Conservation (phyloP, 2,888 invertebrate species). For the Heliconius ethilla region DNA sequence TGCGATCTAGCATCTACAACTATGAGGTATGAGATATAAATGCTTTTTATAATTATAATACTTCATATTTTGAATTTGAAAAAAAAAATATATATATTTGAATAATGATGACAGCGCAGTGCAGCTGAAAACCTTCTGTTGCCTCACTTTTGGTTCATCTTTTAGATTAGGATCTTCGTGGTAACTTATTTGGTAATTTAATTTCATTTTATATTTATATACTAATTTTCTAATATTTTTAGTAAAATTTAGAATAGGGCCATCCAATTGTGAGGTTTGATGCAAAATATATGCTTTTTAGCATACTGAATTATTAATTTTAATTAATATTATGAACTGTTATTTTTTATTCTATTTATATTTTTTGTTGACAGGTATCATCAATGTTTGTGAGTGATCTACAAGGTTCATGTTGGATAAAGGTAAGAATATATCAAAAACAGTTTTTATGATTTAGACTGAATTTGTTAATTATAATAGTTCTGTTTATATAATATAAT, state of each 20-base stretch:
- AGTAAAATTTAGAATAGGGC: slow-evolving; percentile 66
- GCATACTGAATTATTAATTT: slow-evolving; percentile 58
- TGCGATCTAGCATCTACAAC: neutral
- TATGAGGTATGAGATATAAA: neutral
- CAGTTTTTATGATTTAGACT: neutral
- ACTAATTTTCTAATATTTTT: slow-evolving; percentile 37
- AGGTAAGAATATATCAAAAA: slow-evolving; percentile 11
- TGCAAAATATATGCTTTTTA: slow-evolving; percentile 55
- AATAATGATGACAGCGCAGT: slow-evolving; percentile 74
- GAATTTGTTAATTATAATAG: neutral
- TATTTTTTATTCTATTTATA: slow-evolving; percentile 23
- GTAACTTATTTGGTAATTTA: slow-evolving; percentile 26
- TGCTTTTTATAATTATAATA: neutral
- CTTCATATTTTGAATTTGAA: no score
- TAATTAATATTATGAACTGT: neutral
- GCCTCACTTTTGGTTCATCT: slow-evolving; percentile 55
- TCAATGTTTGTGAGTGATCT: no score
- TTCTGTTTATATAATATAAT: neutral
- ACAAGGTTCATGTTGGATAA: neutral
- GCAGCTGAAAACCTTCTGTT: slow-evolving; percentile 75
- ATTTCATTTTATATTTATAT: slow-evolving; percentile 17
- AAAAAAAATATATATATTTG: no score
- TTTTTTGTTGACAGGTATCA: slow-evolving; percentile 38
- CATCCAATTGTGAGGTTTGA: slow-evolving; percentile 68
- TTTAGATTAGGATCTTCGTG: slow-evolving; percentile 58